A percentile compares a stretch with the other conserved stretches of the same genome.
Conservation (phyloP, 2,888 invertebrate species). For the Biston stratarius region DNA sequence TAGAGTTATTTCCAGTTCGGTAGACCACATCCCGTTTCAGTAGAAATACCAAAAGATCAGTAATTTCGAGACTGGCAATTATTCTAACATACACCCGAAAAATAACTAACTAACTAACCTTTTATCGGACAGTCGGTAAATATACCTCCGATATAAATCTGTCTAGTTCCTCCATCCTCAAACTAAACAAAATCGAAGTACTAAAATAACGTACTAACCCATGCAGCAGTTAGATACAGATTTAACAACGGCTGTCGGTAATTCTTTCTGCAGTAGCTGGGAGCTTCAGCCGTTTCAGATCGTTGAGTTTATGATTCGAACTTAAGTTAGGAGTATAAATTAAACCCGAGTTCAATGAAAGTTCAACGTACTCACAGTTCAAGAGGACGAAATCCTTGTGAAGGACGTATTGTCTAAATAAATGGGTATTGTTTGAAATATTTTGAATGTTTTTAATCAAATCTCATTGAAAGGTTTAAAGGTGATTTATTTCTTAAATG, state of each 20-base stretch:
- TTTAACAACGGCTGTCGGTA: conserved; percentile 26
- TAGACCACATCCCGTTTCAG: too few relatives aligned
- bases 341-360: conserved; percentile 37
- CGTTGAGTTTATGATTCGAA: conserved; percentile 26
- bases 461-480: neutral
- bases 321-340: conserved; percentile 3
- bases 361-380: conserved; percentile 35
- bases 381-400: conserved; percentile 28
- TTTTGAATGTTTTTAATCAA: conserved; percentile 1
- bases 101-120: too few relatives aligned
- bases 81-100: too few relatives aligned
- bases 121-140: too few relatives aligned
- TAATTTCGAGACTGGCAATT: too few relatives aligned
- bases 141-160: neutral
- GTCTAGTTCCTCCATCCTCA: neutral
- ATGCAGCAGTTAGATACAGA: conserved; percentile 20
- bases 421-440: neutral
- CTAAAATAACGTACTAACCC: conserved; percentile 19
- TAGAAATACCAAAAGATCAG: too few relatives aligned
- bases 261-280: conserved; percentile 23
- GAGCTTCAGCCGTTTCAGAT: conserved; percentile 10
- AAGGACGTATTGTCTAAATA: conserved; percentile 36
- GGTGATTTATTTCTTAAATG: neutral
- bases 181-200: conserved; percentile 10
- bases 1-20: too few relatives aligned